Percentiles rank a stretch among this genome's conserved stretches.
These are phyloP conservation scores for Eristalis pertinax DNA, from an alignment of 2,888 invertebrate species.

Conservation along the genomic window DNA sequence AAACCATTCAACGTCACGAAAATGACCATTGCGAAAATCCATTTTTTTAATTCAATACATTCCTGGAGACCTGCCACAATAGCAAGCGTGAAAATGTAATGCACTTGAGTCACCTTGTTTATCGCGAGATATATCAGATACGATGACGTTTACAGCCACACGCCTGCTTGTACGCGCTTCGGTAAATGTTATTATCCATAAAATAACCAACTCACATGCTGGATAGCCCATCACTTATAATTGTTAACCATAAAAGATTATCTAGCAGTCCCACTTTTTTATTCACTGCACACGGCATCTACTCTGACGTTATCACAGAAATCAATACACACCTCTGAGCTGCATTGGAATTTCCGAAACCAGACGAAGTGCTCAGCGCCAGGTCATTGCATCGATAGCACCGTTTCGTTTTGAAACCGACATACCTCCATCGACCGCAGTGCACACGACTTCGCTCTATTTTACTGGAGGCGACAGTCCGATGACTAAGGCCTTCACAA, in stretches of 20 bases:
- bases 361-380: conserved; percentile 6
- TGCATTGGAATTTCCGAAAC: conserved; percentile 56
- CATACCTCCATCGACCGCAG: neutral
- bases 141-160: neutral
- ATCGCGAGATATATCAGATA: neutral
- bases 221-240: conserved; percentile 10
- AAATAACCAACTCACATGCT: neutral
- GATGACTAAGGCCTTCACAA: conserved; percentile 30
- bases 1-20: too few species aligned
- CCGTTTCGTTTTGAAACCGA: conserved; percentile 37
- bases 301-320: conserved; percentile 8
- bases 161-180: neutral
- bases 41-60: neutral
- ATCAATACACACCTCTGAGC: neutral
- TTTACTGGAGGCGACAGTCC: neutral
- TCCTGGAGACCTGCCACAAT: neutral
- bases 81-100: neutral
- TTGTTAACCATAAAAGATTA: neutral
- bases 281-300: neutral
- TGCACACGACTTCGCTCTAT: neutral
- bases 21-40: too few species aligned
- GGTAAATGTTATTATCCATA: neutral
- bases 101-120: neutral
- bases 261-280: neutral
- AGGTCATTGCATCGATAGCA: conserved; percentile 54